A percentile compares a stretch with the other conserved stretches of the same genome.
phyloP scores from a whole-genome alignment of 2,888 invertebrate species.

The Polymixis lichenea region DNA sequence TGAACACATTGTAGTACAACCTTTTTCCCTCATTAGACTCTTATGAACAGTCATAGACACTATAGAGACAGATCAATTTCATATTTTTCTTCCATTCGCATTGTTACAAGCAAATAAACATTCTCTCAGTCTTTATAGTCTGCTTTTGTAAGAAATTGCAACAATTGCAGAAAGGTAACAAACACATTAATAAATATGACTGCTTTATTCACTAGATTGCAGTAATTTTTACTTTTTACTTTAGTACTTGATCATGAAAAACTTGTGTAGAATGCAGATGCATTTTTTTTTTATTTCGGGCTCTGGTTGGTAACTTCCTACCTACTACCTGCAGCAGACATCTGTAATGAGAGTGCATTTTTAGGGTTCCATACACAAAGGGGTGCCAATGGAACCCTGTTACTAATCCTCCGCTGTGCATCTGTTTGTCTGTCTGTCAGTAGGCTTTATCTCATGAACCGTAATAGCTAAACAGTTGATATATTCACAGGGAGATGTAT shows the following conservation, averaged over 20 bases:
- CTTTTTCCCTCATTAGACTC: slow-evolving; percentile 31
- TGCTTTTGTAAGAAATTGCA: slow-evolving; percentile 19
- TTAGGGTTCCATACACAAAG: too few species aligned
- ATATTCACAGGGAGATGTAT: too few species aligned
- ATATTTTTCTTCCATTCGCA: slow-evolving; percentile 48
- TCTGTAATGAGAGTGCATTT: neutral
- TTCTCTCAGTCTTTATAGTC: slow-evolving; percentile 30
- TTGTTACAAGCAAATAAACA: slow-evolving; percentile 22
- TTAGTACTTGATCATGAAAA: neutral
- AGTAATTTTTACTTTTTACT: neutral
- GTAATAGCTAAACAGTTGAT: too few species aligned
- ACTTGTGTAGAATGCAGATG: neutral
- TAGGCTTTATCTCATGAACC: too few species aligned
- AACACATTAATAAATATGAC: slow-evolving; percentile 29
- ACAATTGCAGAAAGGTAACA: slow-evolving; percentile 6
- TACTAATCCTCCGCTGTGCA: too few species aligned
- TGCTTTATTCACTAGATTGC: neutral
- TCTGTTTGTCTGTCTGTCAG: too few species aligned
- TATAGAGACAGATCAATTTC: slow-evolving; percentile 34
- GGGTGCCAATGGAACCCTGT: too few species aligned
- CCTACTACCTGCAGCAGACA: neutral
- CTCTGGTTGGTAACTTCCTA: neutral
- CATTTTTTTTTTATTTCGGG: neutral
- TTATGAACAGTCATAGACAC: slow-evolving; percentile 37
- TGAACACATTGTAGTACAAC: neutral